phyloP scores from a whole-genome alignment of 35 echinoderm and acorn worm species.

The Apostichopus californicus region DNA sequence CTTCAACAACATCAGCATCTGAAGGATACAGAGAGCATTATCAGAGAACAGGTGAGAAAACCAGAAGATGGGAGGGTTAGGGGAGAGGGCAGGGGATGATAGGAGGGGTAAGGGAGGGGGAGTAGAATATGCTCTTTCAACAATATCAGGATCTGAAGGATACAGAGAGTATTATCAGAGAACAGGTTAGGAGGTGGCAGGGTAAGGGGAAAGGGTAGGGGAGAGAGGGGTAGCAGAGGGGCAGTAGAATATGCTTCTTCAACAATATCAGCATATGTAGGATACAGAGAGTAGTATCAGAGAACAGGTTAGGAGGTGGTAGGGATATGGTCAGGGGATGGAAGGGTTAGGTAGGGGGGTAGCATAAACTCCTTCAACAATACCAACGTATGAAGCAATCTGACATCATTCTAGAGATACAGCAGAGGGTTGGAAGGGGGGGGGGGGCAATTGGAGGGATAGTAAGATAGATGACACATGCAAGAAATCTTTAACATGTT shows the following conservation, averaged over 20 bases:
- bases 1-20: conserved; percentile 90
- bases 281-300: conserved; percentile 76
- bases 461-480: too few species aligned
- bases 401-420: not conserved
- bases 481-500: too few species aligned
- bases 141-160: conserved; percentile 90
- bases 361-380: not conserved
- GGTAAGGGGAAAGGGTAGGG: not conserved
- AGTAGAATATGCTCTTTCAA: not conserved
- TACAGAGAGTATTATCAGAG: conserved; percentile 70
- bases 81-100: not conserved
- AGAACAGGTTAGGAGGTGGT: conserved; percentile 57
- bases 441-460: too few species aligned
- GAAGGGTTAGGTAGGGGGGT: not conserved
- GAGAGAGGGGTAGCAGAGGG: conserved; percentile 8
- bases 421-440: not conserved
- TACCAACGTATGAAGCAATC: not conserved
- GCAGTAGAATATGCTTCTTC: not conserved
- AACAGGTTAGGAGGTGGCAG: too few species aligned
- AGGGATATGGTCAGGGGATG: not conserved
- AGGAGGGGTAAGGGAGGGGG: not conserved
- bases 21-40: conserved; percentile 97
- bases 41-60: conserved; percentile 78
- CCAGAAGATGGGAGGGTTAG: not conserved
- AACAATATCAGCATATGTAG: conserved; percentile 81